Evolutionary conservation across 2,113 vertebrate genomes (phyloP).

Genomic region (Vimba vimba): DNA sequence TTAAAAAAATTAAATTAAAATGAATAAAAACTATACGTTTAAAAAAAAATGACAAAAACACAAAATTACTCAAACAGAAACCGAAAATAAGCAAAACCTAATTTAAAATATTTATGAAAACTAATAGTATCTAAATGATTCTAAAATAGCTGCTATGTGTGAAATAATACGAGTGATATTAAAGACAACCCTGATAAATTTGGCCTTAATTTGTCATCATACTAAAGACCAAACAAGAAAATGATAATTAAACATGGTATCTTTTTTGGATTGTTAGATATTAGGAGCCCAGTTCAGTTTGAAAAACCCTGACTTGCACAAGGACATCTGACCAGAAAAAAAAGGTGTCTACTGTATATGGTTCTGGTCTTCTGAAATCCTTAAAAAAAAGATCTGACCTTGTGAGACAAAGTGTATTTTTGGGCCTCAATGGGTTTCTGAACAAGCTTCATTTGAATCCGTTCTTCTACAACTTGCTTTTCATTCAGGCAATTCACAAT

Average conservation of each 20-base stretch:
- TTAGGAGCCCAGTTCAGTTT: background rate
- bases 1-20: too few species aligned
- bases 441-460: background rate
- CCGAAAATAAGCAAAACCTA: too few species aligned
- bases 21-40: too few species aligned
- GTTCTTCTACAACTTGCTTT: background rate
- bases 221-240: background rate
- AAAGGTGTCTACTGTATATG: background rate
- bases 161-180: background rate
- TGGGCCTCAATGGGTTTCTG: background rate
- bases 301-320: background rate
- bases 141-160: background rate
- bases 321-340: background rate
- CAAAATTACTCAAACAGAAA: too few species aligned
- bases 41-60: too few species aligned
- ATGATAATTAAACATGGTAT: background rate
- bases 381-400: background rate
- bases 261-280: background rate
- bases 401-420: background rate
- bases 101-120: too few species aligned
- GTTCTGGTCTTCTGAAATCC: background rate
- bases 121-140: too few species aligned
- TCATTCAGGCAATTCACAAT: slow-evolving; percentile 10
- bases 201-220: background rate
- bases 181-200: background rate